Evolutionary conservation across 2,888 invertebrate genomes (phyloP).

Genomic region (Polia nebulosa): DNA sequence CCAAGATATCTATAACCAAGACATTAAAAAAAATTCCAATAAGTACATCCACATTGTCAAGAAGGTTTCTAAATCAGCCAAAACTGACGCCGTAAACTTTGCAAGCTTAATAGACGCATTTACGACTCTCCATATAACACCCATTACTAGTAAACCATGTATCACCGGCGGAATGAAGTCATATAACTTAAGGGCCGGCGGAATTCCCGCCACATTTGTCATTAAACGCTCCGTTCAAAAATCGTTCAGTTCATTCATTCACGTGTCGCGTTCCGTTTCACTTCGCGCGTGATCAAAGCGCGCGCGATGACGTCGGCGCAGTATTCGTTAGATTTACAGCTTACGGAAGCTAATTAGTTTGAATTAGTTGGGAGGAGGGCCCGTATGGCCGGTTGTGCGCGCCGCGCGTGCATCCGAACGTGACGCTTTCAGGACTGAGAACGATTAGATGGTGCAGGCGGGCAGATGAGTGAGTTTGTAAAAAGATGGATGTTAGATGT

Average conservation of each 20-base stretch:
- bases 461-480: not conserved
- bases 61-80: not conserved
- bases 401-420: slow-evolving; percentile 78
- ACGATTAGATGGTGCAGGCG: slow-evolving; percentile 66
- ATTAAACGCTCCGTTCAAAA: slow-evolving; percentile 86
- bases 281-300: slow-evolving; percentile 85
- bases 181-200: slow-evolving; percentile 69
- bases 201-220: slow-evolving; percentile 84
- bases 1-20: too few relatives aligned
- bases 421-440: slow-evolving; percentile 74
- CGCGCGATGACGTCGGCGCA: slow-evolving; percentile 82
- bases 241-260: slow-evolving; percentile 79
- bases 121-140: slow-evolving; percentile 27
- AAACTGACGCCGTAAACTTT: not conserved
- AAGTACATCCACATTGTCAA: not conserved
- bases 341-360: slow-evolving; percentile 88
- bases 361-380: slow-evolving; percentile 76
- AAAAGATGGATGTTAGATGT: not conserved
- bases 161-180: slow-evolving; percentile 62
- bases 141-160: slow-evolving; percentile 42
- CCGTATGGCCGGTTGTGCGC: slow-evolving; percentile 78
- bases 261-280: slow-evolving; percentile 84
- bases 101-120: slow-evolving; percentile 30
- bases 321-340: slow-evolving; percentile 86
- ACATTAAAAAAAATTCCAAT: too few relatives aligned